Conservation (phyloP, 2,888 invertebrate genomes). For the Acrocera orbiculus region DNA sequence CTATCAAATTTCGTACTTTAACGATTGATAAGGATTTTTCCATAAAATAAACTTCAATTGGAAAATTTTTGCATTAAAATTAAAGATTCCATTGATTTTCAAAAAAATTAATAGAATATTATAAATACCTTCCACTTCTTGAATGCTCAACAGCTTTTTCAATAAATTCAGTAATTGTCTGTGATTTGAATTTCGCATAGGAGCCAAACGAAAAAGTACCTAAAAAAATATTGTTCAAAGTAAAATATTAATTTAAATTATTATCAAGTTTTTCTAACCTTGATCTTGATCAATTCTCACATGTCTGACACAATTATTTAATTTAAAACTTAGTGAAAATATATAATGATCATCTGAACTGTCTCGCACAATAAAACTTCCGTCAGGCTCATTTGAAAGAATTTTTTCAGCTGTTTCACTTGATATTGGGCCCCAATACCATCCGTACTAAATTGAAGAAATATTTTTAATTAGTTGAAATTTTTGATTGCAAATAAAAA, state of each 20-base stretch:
- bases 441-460: constrained; percentile 50
- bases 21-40: no score
- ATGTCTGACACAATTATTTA: constrained; percentile 76
- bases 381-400: constrained; percentile 78
- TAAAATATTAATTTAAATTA: no score
- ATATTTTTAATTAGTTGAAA: neutral
- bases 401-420: constrained; percentile 84
- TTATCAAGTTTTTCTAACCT: no score
- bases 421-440: constrained; percentile 92
- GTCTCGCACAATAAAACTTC: constrained; percentile 83
- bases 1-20: no score
- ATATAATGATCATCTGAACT: constrained; percentile 91
- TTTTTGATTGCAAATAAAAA: constrained; percentile 14
- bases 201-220: constrained; percentile 93
- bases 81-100: no score
- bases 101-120: no score
- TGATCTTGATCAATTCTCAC: constrained; percentile 90
- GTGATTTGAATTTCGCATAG: constrained; percentile 84
- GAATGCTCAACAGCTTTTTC: constrained; percentile 91
- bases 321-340: constrained; percentile 81
- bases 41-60: no score
- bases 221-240: constrained; percentile 33
- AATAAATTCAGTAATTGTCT: constrained; percentile 88
- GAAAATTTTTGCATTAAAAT: no score
- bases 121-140: constrained; percentile 53